Evolutionary conservation across 2,888 invertebrate species (phyloP), one percentile per base, ranked within the genome.

Genomic region (Melinopterus prodromus): DNA sequence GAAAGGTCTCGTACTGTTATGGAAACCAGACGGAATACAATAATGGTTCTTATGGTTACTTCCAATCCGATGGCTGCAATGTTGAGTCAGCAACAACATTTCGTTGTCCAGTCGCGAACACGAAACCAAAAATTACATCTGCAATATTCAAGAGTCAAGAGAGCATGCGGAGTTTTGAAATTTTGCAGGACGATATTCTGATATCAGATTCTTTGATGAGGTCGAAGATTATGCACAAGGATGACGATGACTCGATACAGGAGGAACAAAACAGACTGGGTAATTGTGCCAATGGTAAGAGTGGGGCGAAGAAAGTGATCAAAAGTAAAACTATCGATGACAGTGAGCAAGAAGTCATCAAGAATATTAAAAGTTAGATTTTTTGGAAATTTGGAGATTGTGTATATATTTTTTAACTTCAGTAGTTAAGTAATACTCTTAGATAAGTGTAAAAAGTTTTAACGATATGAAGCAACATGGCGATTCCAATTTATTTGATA

Each of bases 11-110:
- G 14, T 94, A 96, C 87, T 92, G 94, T 74, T 96, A 96, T 87
- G 94, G 96, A 79, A 95, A 94, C 87, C 96, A 96, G 88, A 90
- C 93, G 84, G 93, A 95, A 36, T 96, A 96, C 86, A 94, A 94
- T 79, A 92, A 93, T 84, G 95, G 95, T 70, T 92, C 92, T 80
- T 93, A 93, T 81, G 95, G 94, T 6, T 95, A 95, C 86, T 92
- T 93, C 70, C 88, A 92, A 36, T 93, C 93, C 85, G 90, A 91
- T 75, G 93, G 92, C 14, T 93, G 93, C 84, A 88, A 91, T 77
- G 89, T 90, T 6, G 85, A 82, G 26, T 3, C 26, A 72, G 76
- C 80, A 0, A 90, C 90, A 82, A 89, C 90, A 16, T 80, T 80
- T 14, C 89, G 89, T 79, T 83, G 36, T 38, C 78, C 71, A 71